These are phyloP conservation scores for Pygmarrhopalites habei DNA, from an alignment of 1,140 invertebrate species.

Conservation along the genomic window DNA sequence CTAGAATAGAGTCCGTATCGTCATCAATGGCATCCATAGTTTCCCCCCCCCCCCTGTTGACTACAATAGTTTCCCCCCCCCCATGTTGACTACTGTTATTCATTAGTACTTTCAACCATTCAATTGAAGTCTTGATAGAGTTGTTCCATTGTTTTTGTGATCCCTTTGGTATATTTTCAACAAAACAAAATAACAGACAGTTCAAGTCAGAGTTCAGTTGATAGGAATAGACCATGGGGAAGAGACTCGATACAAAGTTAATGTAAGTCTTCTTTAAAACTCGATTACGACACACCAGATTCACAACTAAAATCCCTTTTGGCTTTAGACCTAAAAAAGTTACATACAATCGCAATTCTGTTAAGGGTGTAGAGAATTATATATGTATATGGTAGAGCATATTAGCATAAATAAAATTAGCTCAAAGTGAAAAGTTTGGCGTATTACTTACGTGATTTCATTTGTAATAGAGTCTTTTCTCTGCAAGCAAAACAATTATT, in stretches of 20 bases:
- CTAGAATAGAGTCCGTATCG: constrained; percentile 4
- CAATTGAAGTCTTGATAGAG: constrained; percentile 12
- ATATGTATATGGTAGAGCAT: too few species aligned
- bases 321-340: constrained; percentile 15
- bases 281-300: constrained; percentile 36
- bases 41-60: not conserved
- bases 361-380: too few species aligned
- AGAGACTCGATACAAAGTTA: constrained; percentile 1
- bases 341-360: too few species aligned
- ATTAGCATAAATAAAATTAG: too few species aligned
- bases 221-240: constrained; percentile 31
- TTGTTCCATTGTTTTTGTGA: not conserved
- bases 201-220: constrained; percentile 29
- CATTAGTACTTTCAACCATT: not conserved
- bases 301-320: constrained; percentile 31
- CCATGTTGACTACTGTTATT: not conserved
- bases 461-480: constrained; percentile 11
- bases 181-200: constrained; percentile 33
- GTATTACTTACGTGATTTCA: too few species aligned
- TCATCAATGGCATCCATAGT: not conserved
- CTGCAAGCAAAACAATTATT: too few species aligned
- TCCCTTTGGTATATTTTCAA: not conserved
- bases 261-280: constrained; percentile 20
- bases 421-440: too few species aligned
- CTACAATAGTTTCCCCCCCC: constrained; percentile 2